phyloP scores from a whole-genome alignment of 2,888 invertebrate species.

The Macaria liturata region DNA sequence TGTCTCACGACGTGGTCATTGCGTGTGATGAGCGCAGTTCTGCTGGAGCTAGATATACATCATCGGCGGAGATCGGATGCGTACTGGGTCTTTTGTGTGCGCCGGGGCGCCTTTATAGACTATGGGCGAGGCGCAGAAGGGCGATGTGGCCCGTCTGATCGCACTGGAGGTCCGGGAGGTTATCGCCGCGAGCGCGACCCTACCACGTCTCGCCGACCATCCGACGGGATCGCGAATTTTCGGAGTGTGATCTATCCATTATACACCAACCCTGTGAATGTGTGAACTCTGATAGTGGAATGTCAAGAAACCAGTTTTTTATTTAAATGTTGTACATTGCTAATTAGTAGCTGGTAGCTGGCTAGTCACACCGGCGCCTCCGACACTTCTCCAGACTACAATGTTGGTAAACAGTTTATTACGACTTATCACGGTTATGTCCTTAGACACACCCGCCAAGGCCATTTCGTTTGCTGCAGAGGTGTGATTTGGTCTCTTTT shows the following conservation, averaged over 20 bases:
- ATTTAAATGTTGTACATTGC: neutral
- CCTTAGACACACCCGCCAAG: constrained; percentile 13
- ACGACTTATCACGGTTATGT: constrained; percentile 21
- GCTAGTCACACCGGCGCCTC: constrained; percentile 19
- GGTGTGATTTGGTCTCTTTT: no score
- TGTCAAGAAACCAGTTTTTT: constrained; percentile 2
- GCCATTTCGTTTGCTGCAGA: neutral
- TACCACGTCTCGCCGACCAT: constrained; percentile 50
- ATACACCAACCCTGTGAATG: constrained; percentile 4
- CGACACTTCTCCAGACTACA: constrained; percentile 8
- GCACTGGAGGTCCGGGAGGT: constrained; percentile 67
- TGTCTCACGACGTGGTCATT: constrained; percentile 51
- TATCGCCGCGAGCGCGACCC: constrained; percentile 69
- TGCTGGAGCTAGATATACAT: constrained; percentile 59
- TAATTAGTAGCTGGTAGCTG: constrained; percentile 1
- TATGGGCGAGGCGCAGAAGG: constrained; percentile 64
- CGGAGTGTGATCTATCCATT: constrained; percentile 26
- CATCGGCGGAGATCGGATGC: constrained; percentile 70
- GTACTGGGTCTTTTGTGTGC: constrained; percentile 72
- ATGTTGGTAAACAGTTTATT: constrained; percentile 16
- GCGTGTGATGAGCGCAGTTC: constrained; percentile 44
- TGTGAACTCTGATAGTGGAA: constrained; percentile 10
- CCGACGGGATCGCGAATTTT: constrained; percentile 51
- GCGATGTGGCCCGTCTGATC: constrained; percentile 62
- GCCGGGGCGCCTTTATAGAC: constrained; percentile 75